Evolutionary conservation across 2,113 vertebrate species (phyloP).

Genomic region (Stomatorhinus ivindoensis): DNA sequence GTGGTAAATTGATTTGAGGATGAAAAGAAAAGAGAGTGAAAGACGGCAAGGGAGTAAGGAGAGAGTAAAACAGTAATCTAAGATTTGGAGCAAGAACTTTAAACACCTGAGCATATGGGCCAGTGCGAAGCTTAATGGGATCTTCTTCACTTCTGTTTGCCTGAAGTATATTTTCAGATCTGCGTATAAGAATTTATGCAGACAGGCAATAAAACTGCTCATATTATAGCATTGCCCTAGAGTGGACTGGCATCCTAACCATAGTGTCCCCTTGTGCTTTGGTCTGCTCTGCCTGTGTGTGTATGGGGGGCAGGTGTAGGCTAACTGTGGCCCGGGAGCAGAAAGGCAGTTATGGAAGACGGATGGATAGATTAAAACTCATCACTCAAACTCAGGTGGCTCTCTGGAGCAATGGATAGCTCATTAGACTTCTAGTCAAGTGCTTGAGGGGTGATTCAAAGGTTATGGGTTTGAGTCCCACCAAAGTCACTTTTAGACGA

Average conservation of each 20-base stretch:
- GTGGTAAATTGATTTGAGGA: conserved; percentile 34
- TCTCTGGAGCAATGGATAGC: background rate
- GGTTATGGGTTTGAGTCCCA: background rate
- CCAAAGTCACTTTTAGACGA: background rate
- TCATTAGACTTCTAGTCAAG: background rate
- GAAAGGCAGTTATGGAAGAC: background rate
- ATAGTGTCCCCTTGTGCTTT: background rate
- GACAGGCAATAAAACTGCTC: background rate
- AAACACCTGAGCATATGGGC: background rate
- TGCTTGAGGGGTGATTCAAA: background rate
- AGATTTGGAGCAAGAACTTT: background rate
- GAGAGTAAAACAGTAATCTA: background rate
- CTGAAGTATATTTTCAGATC: background rate
- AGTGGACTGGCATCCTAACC: background rate
- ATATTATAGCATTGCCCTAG: background rate
- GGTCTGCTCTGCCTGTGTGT: background rate
- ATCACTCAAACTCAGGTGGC: background rate
- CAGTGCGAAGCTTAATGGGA: background rate
- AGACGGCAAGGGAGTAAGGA: background rate
- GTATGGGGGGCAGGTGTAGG: background rate
- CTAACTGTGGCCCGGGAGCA: background rate
- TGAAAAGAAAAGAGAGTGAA: conserved; percentile 17
- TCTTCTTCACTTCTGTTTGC: background rate
- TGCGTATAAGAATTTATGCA: background rate
- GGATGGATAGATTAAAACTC: background rate